These are phyloP conservation scores for Lithophane ornitopus DNA, from an alignment of 2,888 invertebrate genomes.

Conservation along the genomic window DNA sequence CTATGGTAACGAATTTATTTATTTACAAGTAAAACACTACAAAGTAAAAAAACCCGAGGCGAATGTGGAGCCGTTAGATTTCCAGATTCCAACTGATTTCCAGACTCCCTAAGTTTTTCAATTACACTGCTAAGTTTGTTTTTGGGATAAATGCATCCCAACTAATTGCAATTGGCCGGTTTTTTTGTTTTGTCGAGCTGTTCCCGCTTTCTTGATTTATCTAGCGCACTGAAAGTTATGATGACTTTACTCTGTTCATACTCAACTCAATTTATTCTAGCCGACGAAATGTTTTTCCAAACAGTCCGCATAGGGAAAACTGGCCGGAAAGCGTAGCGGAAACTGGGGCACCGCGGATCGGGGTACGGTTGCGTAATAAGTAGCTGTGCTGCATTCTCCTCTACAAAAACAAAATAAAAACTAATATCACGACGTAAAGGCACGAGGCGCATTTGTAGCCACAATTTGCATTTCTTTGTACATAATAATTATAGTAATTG, in stretches of 20 bases:
- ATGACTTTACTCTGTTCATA: background rate
- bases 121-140: no score
- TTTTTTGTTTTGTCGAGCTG: background rate
- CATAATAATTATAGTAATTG: background rate
- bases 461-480: constrained; percentile 6
- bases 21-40: background rate
- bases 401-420: constrained; percentile 12
- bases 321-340: background rate
- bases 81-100: no score
- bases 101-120: no score
- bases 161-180: no score
- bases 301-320: background rate
- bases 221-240: background rate
- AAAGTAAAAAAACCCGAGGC: background rate
- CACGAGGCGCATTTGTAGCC: constrained; percentile 1
- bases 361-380: constrained; percentile 14
- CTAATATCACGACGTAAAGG: background rate
- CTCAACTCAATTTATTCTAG: background rate
- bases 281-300: constrained; percentile 6
- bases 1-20: no score
- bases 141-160: no score
- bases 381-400: background rate
- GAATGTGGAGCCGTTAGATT: background rate
- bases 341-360: constrained; percentile 7
- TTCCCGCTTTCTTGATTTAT: background rate